Evolutionary conservation across 2,888 invertebrate genomes (phyloP).

Genomic region (Ophion ellenae): DNA sequence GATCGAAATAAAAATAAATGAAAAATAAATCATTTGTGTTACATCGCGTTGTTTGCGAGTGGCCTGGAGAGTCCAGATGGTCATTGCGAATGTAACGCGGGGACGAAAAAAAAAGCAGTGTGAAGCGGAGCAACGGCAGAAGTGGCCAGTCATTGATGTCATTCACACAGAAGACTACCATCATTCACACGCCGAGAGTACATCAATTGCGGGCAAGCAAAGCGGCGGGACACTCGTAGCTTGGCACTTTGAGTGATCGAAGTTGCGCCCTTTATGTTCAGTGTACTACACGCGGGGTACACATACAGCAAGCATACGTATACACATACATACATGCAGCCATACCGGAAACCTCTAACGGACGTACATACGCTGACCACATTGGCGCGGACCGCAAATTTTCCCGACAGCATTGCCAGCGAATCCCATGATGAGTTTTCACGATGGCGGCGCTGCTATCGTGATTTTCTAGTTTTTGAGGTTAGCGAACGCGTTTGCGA

Average conservation of each 20-base stretch:
- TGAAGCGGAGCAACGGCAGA: constrained; percentile 28
- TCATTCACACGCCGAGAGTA: background rate
- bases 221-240: background rate
- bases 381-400: constrained; percentile 61
- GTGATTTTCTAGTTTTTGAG: background rate
- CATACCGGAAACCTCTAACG: constrained; percentile 67
- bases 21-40: background rate
- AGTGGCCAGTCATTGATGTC: constrained; percentile 23
- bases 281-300: background rate
- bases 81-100: constrained; percentile 44
- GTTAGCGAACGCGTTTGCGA: background rate
- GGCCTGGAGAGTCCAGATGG: constrained; percentile 42
- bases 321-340: constrained; percentile 8
- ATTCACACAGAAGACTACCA: constrained; percentile 1
- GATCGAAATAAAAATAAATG: background rate
- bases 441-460: background rate
- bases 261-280: background rate
- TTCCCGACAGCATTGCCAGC: background rate
- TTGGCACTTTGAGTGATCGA: background rate
- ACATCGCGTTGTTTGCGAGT: background rate
- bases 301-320: constrained; percentile 1
- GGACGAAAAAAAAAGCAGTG: constrained; percentile 15
- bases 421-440: background rate
- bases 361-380: constrained; percentile 51
- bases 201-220: background rate